Evolutionary conservation across 2,797 vertebrate genomes (phyloP).

Genomic region (Bovichtus diacanthus): DNA sequence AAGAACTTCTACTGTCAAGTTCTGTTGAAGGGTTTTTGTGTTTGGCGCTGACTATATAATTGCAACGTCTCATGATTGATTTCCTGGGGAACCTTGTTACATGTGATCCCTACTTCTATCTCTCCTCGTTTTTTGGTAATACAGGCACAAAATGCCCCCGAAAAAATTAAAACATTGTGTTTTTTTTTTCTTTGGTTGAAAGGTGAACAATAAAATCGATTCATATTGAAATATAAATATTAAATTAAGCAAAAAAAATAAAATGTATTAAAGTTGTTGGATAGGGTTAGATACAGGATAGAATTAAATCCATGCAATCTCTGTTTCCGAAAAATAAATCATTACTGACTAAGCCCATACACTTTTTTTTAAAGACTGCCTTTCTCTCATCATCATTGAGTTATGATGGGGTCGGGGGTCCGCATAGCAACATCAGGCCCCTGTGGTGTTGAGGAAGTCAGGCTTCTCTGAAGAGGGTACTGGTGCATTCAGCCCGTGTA

Average conservation of each 20-base stretch:
- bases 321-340: not conserved
- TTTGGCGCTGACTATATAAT: not conserved
- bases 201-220: not conserved
- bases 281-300: not conserved
- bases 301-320: not conserved
- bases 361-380: not conserved
- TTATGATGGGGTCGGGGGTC: not conserved
- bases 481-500: not conserved
- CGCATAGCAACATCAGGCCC: not conserved
- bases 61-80: not conserved
- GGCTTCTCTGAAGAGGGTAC: not conserved
- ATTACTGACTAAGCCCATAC: not conserved
- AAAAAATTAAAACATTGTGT: not conserved
- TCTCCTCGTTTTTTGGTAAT: not conserved
- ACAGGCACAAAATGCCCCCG: not conserved
- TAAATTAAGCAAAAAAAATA: not conserved
- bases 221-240: not conserved
- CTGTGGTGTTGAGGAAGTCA: not conserved
- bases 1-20: not conserved
- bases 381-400: too few species aligned
- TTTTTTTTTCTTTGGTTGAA: too few species aligned
- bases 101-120: not conserved
- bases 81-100: not conserved
- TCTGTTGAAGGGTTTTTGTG: not conserved
- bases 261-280: not conserved